These are phyloP conservation scores for Nymphalis c-album DNA, from an alignment of 2,888 invertebrate genomes.

Conservation along the genomic window DNA sequence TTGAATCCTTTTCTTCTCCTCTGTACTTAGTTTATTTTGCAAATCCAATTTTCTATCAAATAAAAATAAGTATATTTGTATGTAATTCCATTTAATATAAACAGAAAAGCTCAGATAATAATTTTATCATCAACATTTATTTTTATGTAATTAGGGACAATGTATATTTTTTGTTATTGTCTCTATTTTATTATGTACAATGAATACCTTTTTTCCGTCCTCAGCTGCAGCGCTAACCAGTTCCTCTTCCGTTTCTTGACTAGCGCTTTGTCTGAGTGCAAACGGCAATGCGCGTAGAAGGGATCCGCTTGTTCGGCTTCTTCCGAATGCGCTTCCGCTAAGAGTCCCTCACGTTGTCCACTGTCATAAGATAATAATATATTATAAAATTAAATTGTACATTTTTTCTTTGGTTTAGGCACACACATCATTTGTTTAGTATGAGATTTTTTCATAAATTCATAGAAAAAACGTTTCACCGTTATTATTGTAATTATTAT, in stretches of 20 bases:
- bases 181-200: neutral
- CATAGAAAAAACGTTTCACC: no score
- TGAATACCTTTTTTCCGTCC: conserved; percentile 85
- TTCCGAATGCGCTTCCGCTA: conserved; percentile 95
- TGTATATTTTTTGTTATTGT: no score
- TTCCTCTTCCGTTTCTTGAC: conserved; percentile 90
- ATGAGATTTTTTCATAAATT: no score
- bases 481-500: no score
- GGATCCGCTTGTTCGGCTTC: conserved; percentile 97
- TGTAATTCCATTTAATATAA: neutral
- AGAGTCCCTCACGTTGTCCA: conserved; percentile 94
- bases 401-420: neutral
- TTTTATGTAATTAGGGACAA: no score
- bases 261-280: conserved; percentile 95
- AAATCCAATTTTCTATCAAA: conserved; percentile 77
- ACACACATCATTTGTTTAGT: no score
- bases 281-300: conserved; percentile 97
- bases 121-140: no score
- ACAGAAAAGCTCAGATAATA: neutral
- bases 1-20: conserved; percentile 88
- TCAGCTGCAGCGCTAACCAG: conserved; percentile 92
- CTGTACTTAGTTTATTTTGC: conserved; percentile 83
- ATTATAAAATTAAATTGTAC: no score
- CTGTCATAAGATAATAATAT: conserved; percentile 78
- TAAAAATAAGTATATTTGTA: neutral